Percentiles rank a stretch among this genome's conserved stretches.
phyloP scores from a whole-genome alignment of 2,113 vertebrate genomes.

The Phocoena sinus region DNA sequence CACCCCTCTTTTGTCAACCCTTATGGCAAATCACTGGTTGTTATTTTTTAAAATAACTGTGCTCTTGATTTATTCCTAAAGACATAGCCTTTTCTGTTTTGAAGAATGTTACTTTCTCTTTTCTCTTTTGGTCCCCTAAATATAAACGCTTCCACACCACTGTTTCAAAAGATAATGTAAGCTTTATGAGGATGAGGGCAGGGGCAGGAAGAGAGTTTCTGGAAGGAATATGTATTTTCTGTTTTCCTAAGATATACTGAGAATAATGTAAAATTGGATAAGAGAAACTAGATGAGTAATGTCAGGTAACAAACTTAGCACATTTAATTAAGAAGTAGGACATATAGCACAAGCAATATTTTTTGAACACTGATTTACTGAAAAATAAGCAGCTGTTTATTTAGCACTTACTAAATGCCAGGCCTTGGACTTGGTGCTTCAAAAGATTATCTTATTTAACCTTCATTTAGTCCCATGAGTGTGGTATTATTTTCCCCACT shows the following conservation, averaged over 20 bases:
- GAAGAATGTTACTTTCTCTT: not conserved
- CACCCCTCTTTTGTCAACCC: not conserved
- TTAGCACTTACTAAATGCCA: not conserved
- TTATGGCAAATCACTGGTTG: not conserved
- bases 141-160: not conserved
- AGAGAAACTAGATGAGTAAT: not conserved
- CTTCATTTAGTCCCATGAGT: not conserved
- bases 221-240: not conserved
- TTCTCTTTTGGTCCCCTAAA: not conserved
- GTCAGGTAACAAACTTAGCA: not conserved
- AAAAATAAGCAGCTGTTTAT: not conserved
- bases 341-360: not conserved
- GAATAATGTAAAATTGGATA: not conserved
- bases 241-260: not conserved
- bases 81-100: not conserved
- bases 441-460: not conserved
- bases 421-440: not conserved
- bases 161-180: not conserved
- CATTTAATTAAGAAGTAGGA: not conserved
- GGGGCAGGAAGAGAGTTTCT: not conserved
- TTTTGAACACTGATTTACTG: not conserved
- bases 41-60: not conserved
- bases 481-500: not conserved
- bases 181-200: not conserved
- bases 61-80: not conserved